Evolutionary conservation across 1,140 invertebrate genomes (phyloP).

Genomic region (Zaprionus davidi): DNA sequence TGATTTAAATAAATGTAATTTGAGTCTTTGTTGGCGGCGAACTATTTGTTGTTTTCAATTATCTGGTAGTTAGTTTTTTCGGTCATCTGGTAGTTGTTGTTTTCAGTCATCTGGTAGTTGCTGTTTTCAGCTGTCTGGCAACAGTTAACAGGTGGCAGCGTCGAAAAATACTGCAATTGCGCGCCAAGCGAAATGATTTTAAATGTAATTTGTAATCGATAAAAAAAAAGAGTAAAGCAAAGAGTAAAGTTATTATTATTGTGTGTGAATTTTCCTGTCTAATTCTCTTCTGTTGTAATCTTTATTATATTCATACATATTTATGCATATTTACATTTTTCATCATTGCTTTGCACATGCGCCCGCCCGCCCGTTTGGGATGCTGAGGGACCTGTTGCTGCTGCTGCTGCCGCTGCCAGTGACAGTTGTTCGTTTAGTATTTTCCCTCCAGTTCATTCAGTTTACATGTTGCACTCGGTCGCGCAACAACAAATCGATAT

Average conservation of each 20-base stretch:
- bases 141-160: background rate
- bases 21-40: slow-evolving; percentile 4
- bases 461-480: slow-evolving; percentile 54
- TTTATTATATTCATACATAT: background rate
- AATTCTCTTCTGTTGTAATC: background rate
- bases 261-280: background rate
- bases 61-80: background rate
- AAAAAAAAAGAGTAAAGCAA: background rate
- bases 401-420: slow-evolving; percentile 24
- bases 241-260: too few species aligned
- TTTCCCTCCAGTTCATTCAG: slow-evolving; percentile 54
- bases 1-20: background rate
- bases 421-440: slow-evolving; percentile 34
- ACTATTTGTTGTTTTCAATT: background rate
- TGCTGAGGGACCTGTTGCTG: slow-evolving; percentile 65
- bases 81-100: background rate
- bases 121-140: slow-evolving; percentile 9
- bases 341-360: slow-evolving; percentile 53
- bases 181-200: slow-evolving; percentile 3
- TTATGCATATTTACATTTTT: background rate
- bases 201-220: background rate
- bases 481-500: slow-evolving; percentile 28
- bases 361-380: slow-evolving; percentile 35
- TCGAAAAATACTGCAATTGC: background rate
- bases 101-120: background rate